phyloP scores from a whole-genome alignment of 2,888 invertebrate species.

The Caenorhabditis sp. region DNA sequence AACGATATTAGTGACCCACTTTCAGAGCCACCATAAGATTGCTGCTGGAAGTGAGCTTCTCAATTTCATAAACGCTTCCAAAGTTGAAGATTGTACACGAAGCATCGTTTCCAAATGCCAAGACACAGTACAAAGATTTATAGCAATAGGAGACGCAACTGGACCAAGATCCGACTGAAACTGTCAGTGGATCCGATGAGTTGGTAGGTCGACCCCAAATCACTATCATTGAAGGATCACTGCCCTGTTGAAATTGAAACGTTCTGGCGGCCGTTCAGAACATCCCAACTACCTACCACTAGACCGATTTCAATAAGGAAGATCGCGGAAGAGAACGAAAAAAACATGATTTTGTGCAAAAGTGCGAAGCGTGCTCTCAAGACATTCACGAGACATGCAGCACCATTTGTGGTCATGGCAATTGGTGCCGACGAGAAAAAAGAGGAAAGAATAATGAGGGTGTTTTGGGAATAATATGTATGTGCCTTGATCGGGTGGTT shows the following conservation, averaged over 20 bases:
- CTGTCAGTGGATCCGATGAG: background rate
- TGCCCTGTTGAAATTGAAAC: no score
- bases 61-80: background rate
- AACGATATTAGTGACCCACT: background rate
- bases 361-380: no score
- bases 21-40: slow-evolving; percentile 6
- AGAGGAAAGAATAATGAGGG: no score
- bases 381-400: no score
- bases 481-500: no score
- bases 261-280: background rate
- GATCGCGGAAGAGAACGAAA: no score
- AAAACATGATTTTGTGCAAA: no score
- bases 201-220: slow-evolving; percentile 1
- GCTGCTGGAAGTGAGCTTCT: background rate
- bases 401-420: no score
- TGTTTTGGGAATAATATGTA: no score
- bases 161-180: background rate
- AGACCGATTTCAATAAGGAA: no score
- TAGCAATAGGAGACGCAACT: slow-evolving; percentile 2
- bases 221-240: slow-evolving; percentile 7
- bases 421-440: no score
- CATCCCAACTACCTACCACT: no score
- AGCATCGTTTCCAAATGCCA: background rate
- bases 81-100: background rate
- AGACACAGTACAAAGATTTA: background rate